Base-by-base conservation (phyloP, 2,797 vertebrate genomes). In the Fratercula arctica region DNA sequence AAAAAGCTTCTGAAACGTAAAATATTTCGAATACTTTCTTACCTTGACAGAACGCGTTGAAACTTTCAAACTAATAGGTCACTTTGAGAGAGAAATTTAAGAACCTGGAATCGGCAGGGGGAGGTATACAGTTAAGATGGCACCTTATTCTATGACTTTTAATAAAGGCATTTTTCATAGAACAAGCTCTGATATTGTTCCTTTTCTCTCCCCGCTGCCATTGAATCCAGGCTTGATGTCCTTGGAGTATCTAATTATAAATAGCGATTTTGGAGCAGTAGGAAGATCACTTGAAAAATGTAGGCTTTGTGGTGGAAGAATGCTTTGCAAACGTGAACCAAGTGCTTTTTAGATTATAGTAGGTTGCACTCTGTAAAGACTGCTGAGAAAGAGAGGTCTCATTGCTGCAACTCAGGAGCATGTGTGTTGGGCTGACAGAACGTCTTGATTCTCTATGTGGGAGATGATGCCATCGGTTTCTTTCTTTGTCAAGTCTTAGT, bases 1-100 rank as follows among this genome's bases (percentile, higher is more conserved):
- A 50, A 82, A 84, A 92, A 46, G 25, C 43, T 92, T 90, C 33
- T 43, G 41, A 82, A 90, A 64, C 28, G 13, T 31, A 33, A 78
- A 74, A 37, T 53, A 63, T 24, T 94, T 87, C 3, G n/a, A 64
- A 46, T 87, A 20, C 3, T 84, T 60, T n/a, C 25, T 80, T 75
- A 64, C 59, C 28, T 87, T 95, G 63, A 53, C 33, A 59, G 39
- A 78, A 68, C 21, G 17, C 24, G 24, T 86, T 88, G 50, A 72
- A 72, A 57, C 43, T 81, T 93, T 69, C 5, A 41, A 68, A n/a
- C 24, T 37, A 46, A 43, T 41, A 33, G 7, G 2, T 73, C 69
- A 46, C 13, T 82, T n/a, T 8, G 17, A n/a, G 46, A 51, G 16
- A 56, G 35, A 63, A 41, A 74, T 74, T 21, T 67, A 64, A 78